Evolutionary conservation across 2,113 vertebrate species (phyloP).

Genomic region (Thamnophis sirtalis): DNA sequence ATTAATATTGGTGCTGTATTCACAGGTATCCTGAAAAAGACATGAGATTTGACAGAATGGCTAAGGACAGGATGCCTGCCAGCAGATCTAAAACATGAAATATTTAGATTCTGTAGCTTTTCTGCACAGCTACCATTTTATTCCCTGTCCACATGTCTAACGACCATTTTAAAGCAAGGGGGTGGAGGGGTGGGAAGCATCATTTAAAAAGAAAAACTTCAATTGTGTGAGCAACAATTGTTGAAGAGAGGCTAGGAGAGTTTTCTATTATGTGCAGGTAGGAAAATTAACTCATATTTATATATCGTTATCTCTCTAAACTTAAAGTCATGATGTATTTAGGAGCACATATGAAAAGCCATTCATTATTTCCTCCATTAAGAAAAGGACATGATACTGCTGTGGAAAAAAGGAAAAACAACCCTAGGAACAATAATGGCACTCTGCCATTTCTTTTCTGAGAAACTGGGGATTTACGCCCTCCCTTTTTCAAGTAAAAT

Average conservation of each 20-base stretch:
- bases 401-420: constrained; percentile 37
- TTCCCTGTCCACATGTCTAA: background rate
- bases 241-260: background rate
- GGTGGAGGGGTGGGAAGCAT: background rate
- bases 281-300: background rate
- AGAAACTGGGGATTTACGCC: constrained; percentile 51
- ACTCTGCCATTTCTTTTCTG: constrained; percentile 62
- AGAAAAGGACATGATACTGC: constrained; percentile 33
- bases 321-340: background rate
- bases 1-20: background rate
- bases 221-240: background rate
- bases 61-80: background rate
- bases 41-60: background rate
- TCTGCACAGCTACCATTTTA: background rate
- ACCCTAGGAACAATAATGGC: constrained; percentile 65
- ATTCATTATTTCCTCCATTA: constrained; percentile 33
- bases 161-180: background rate
- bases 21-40: constrained; percentile 25
- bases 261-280: background rate
- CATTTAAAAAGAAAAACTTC: constrained; percentile 2
- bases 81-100: background rate
- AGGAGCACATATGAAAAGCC: constrained; percentile 8
- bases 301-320: background rate
- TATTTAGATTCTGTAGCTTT: background rate
- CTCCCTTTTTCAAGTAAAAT: constrained; percentile 60